phyloP scores from a whole-genome alignment of 2,797 vertebrate genomes.

The Poliocrania exsul region DNA sequence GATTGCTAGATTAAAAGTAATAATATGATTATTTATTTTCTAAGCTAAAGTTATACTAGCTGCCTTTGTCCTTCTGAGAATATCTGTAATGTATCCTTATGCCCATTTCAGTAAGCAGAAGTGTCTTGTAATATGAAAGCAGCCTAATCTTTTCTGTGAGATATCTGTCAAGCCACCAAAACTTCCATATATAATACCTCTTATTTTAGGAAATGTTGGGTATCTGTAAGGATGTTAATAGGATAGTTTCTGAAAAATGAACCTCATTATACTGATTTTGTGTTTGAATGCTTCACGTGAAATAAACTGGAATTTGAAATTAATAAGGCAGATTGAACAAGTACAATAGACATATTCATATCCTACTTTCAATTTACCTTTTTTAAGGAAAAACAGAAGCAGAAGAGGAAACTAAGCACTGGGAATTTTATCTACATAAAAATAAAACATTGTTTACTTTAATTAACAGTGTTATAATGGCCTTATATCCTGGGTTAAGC shows the following conservation, averaged over 20 bases:
- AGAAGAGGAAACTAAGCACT: not conserved
- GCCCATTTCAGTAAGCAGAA: not conserved
- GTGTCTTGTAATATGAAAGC: accelerated
- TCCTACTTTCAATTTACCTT: not conserved
- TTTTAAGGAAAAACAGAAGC: not conserved
- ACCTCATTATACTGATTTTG: not conserved
- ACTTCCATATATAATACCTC: not conserved
- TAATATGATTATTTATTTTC: not conserved
- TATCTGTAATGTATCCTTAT: not conserved
- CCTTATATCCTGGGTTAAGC: not conserved
- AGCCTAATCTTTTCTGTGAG: not conserved
- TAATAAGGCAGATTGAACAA: not conserved
- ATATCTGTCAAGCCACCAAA: not conserved
- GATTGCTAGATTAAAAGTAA: not conserved
- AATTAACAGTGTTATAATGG: not conserved
- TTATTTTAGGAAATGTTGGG: not conserved
- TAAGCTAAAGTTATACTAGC: not conserved
- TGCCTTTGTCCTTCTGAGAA: not conserved
- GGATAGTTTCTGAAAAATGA: not conserved
- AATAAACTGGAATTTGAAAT: not conserved
- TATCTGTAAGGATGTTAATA: not conserved
- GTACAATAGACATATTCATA: not conserved
- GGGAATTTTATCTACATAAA: not conserved
- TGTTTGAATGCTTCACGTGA: not conserved
- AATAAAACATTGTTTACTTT: not conserved